Base-by-base conservation (phyloP, 2,888 invertebrate species). In the Acrobeloides nanus region DNA sequence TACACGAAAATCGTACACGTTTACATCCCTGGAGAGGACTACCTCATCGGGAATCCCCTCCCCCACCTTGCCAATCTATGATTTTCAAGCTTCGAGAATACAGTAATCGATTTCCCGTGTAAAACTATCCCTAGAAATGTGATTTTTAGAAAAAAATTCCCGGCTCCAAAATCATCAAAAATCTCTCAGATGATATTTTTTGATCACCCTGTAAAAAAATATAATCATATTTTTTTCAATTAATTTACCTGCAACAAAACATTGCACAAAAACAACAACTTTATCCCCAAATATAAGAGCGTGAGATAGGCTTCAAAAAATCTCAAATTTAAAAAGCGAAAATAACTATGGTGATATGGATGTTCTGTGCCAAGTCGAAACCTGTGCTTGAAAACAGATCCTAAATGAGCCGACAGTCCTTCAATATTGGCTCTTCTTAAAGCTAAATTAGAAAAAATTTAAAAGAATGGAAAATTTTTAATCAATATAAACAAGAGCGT, bases 281-380 rank as follows among this genome's bases (percentile, higher is more conserved):
- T 73, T 42, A 71, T 66, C 40, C 57, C 61, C 7, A 73, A 44
- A 46, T 73, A 73, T 29, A 72, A 53, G 18, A 61, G 58, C 1
- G 68, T 69, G 35, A 73, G 50, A 46, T 72, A 73, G 12, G 67
- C 64, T 42, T 72, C 70, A 51, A 66, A 73, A 54, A 64, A 73
- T n/a, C 72, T 66, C 8, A 68, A 50, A 38, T 72, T 72, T 7
- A 72, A 51, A 29, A 68, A 57, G 23, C 64, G 63, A 31, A 67
- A 55, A 10, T 64, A 51, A 38, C 63, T 55, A 54, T 59, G 57
- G 48, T 67, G 66, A 31, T 57, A 57, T 5, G 62, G 62, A 51
- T 64, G 62, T 8, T 45, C 48, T 17, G 53, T 57, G 21, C 66
- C 66, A 31, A 62, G 31, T 18, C 60, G 38, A 40, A 66, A 71